Base-by-base conservation (phyloP, 2,797 vertebrate species). In the Tapera naevia region DNA sequence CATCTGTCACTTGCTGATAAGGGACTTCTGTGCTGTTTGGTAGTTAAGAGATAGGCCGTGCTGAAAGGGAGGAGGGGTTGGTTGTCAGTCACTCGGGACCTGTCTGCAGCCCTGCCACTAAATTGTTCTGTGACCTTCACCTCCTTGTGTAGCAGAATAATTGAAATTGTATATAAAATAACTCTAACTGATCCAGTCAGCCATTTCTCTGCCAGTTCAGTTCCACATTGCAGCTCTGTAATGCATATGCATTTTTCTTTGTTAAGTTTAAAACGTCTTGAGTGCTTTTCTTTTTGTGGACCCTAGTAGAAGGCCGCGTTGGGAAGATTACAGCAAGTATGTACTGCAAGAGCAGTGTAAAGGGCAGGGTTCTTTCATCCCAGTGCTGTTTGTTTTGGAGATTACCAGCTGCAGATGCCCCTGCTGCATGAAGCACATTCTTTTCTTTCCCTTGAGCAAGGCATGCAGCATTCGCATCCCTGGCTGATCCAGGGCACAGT, bases 1-100 rank as follows among this genome's bases (percentile, higher is more conserved):
- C 21, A 23, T 93, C 95, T 97, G 96, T 88, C 33, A 71, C 25
- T 96, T 88, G 65, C 89, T 95, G 96, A 95, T 97, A 97, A 97
- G 91, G 65, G 81, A n/a, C 75, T 91, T 37, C 60, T 66, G 71
- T 92, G 88, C 71, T 87, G 35, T 74, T 94, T 50, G 80, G 82
- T 92, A 70, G 41, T 64, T 86, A 60, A 90, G 78, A 93, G 78
- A 87, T 66, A 82, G 90, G 58, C 89, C 1, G 1, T 58, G 46
- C 65, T 86, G 50, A 53, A 66, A 74, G 39, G 81, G 56, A 89
- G 86, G 71, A 71, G 60, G 67, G 71, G 46, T 54, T 91, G 39
- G 37, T 61, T 87, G 64, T 91, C 91, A 93, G 71, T 91, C 91
- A 94, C 83, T 67, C 88, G 94, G 88, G 86, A 94, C 67, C 2